phyloP scores from a whole-genome alignment of 1,140 invertebrate genomes.

The Zaprionus camerounensis region DNA sequence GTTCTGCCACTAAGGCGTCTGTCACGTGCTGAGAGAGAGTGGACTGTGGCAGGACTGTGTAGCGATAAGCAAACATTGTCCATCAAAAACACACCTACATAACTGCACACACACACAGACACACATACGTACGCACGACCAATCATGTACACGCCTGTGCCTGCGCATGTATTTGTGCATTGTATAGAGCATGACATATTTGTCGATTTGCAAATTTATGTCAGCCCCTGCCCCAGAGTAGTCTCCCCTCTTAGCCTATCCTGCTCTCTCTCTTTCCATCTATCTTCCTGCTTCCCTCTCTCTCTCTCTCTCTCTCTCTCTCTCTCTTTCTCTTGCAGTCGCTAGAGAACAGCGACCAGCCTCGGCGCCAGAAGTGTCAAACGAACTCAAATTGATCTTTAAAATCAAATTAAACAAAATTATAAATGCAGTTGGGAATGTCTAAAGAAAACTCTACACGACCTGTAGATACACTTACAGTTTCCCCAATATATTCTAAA shows the following conservation, averaged over 20 bases:
- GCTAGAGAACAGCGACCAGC: background rate
- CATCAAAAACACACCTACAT: slow-evolving; percentile 78
- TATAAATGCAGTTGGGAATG: slow-evolving; percentile 46
- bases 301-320: background rate
- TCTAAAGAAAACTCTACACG: background rate
- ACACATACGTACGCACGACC: slow-evolving; percentile 9
- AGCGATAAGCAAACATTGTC: slow-evolving; percentile 79
- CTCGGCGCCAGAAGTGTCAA: slow-evolving; percentile 36
- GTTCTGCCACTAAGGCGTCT: slow-evolving; percentile 50
- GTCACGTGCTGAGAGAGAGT: slow-evolving; percentile 57
- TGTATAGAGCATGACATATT: slow-evolving; percentile 79
- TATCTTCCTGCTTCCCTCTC: background rate
- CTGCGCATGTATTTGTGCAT: slow-evolving; percentile 50
- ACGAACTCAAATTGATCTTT: slow-evolving; percentile 41
- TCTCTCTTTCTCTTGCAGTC: too few species aligned
- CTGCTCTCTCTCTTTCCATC: background rate
- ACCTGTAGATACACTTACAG: background rate
- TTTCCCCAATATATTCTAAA: background rate
- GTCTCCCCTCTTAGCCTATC: background rate
- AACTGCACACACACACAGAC: slow-evolving; percentile 35
- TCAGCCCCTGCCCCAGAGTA: slow-evolving; percentile 28
- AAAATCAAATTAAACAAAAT: slow-evolving; percentile 72
- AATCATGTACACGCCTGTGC: background rate
- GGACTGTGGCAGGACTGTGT: slow-evolving; percentile 36
- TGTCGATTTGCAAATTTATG: slow-evolving; percentile 82